These are phyloP conservation scores for Cydia splendana DNA, from an alignment of 1,140 invertebrate genomes.

Conservation along the genomic window DNA sequence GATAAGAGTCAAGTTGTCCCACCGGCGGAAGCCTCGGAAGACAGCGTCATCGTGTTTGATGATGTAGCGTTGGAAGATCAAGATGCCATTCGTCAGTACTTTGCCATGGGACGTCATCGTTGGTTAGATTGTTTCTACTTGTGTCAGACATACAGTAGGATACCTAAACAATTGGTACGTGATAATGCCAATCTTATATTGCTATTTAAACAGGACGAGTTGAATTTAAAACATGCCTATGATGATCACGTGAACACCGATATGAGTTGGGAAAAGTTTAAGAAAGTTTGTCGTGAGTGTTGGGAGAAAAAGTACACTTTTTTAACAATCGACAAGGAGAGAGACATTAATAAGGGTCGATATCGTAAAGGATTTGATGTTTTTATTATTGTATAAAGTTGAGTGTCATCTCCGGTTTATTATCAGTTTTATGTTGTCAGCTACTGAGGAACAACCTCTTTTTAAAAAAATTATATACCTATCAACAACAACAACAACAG, in stretches of 20 bases:
- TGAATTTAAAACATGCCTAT: slow-evolving; percentile 67
- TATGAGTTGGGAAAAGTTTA: slow-evolving; percentile 50
- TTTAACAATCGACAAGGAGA: slow-evolving; percentile 2
- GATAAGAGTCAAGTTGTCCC: slow-evolving; percentile 8
- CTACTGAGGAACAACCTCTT: background rate
- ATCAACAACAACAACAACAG: too few relatives aligned
- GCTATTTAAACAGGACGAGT: slow-evolving; percentile 66
- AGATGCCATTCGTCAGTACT: slow-evolving; percentile 56
- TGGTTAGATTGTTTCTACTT: slow-evolving; percentile 66
- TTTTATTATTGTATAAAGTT: too few relatives aligned
- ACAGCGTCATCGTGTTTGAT: slow-evolving; percentile 55
- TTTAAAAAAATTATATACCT: background rate
- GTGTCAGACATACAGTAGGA: slow-evolving; percentile 60
- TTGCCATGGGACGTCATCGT: slow-evolving; percentile 63
- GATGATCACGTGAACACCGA: slow-evolving; percentile 59
- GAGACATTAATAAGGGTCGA: background rate
- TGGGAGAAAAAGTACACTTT: background rate
- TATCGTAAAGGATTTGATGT: slow-evolving; percentile 19
- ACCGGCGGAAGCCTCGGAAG: background rate
- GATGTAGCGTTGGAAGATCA: slow-evolving; percentile 62
- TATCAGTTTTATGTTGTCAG: too few relatives aligned
- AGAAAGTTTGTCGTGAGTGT: slow-evolving; percentile 42
- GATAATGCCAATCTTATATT: slow-evolving; percentile 68
- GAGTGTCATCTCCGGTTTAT: too few relatives aligned
- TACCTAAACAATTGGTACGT: slow-evolving; percentile 64